Percentiles rank a stretch among this genome's conserved stretches.
phyloP scores from a whole-genome alignment of 2,113 vertebrate species.

The Alligator mississippiensis region DNA sequence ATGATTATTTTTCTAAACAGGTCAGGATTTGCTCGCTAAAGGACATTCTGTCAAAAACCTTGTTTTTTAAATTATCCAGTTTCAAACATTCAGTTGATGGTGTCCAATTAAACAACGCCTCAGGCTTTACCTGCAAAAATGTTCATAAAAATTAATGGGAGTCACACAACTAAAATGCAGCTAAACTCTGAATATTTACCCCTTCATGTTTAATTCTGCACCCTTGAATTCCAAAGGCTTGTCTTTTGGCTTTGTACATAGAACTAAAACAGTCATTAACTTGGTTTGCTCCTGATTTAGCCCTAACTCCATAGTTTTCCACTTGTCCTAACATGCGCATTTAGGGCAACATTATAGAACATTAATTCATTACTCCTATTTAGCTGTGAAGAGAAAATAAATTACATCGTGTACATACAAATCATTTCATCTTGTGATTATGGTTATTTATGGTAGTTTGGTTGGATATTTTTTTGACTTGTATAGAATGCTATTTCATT shows the following conservation, averaged over 20 bases:
- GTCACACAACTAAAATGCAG: not conserved
- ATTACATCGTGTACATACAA: not conserved
- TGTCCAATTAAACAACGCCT: not conserved
- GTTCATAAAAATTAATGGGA: not conserved
- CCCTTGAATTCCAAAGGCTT: not conserved
- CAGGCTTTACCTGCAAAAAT: not conserved
- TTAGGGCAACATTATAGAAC: not conserved
- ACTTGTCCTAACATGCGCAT: not conserved
- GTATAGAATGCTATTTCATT: constrained; percentile 20
- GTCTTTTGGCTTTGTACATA: not conserved
- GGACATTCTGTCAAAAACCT: not conserved
- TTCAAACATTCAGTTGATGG: not conserved
- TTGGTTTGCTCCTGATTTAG: not conserved
- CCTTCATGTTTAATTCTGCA: accelerated
- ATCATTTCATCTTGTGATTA: not conserved
- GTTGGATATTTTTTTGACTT: not conserved
- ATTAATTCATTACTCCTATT: not conserved
- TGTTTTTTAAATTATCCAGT: not conserved
- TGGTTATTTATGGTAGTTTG: not conserved
- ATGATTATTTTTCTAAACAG: not conserved
- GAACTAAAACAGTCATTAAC: not conserved
- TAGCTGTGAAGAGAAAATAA: not conserved
- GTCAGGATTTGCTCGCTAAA: not conserved
- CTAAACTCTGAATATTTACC: not conserved
- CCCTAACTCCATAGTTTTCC: not conserved